Evolutionary conservation across 2,797 vertebrate species (phyloP).

Genomic region (Holocentrus rufus): DNA sequence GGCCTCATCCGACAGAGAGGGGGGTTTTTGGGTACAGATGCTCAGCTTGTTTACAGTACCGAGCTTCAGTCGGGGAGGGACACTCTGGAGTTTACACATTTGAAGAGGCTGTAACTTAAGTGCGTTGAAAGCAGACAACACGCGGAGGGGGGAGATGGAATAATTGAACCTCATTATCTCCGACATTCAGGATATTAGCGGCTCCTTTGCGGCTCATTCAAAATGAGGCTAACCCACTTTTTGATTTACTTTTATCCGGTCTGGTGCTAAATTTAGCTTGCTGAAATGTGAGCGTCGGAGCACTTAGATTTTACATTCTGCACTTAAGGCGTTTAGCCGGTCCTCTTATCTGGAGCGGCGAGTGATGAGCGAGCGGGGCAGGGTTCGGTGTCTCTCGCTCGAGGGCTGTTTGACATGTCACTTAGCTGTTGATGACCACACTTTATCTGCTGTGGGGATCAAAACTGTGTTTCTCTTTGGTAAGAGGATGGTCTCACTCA

Average conservation of each 20-base stretch:
- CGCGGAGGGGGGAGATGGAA: neutral
- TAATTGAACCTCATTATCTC: constrained; percentile 44
- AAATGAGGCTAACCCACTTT: constrained; percentile 73
- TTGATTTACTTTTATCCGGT: constrained; percentile 62
- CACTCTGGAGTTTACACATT: neutral
- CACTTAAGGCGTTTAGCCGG: constrained; percentile 43
- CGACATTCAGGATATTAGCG: constrained; percentile 50
- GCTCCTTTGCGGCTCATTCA: constrained; percentile 58
- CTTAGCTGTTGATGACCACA: constrained; percentile 27
- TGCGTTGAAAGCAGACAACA: neutral
- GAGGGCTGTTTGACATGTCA: constrained; percentile 11
- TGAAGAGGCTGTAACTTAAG: neutral
- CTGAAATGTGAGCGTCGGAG: constrained; percentile 45
- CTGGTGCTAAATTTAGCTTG: constrained; percentile 65
- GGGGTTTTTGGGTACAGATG: neutral
- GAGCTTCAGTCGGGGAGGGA: constrained; percentile 2
- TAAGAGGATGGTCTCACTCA: neutral
- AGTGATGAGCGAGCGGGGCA: neutral
- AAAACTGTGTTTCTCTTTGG: constrained; percentile 6
- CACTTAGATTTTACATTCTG: constrained; percentile 36
- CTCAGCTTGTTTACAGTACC: neutral
- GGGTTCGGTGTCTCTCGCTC: constrained; percentile 22
- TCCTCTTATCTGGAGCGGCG: constrained; percentile 8
- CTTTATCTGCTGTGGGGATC: constrained; percentile 24
- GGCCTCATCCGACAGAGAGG: neutral